Evolutionary conservation across 2,113 vertebrate genomes (phyloP).

Genomic region (Vidua macroura): DNA sequence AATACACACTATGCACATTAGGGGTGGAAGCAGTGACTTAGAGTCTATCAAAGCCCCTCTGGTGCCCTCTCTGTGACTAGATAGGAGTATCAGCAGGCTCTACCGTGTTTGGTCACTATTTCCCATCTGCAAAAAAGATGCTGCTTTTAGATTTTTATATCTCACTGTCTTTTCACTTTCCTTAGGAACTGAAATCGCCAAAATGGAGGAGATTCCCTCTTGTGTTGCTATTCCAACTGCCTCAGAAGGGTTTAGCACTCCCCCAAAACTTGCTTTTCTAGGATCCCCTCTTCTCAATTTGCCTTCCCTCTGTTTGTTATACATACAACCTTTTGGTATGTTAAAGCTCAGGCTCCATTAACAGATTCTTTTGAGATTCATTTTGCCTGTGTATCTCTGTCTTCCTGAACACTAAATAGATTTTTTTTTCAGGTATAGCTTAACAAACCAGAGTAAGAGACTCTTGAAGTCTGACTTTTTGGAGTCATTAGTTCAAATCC

Average conservation of each 20-base stretch:
- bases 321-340: not conserved
- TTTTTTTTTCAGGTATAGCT: not conserved
- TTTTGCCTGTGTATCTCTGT: not conserved
- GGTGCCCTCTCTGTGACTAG: not conserved
- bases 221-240: not conserved
- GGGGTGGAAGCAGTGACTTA: not conserved
- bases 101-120: fast-evolving
- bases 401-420: not conserved
- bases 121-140: not conserved
- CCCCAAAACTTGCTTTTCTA: not conserved
- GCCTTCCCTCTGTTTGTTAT: not conserved
- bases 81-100: fast-evolving
- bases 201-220: not conserved
- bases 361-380: not conserved
- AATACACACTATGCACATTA: not conserved
- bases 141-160: not conserved
- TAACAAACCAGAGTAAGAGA: not conserved
- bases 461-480: not conserved
- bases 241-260: not conserved
- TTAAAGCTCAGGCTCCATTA: not conserved
- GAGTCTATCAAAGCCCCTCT: not conserved
- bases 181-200: not conserved
- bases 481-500: not conserved
- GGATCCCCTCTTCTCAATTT: not conserved
- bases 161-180: not conserved